Base-by-base conservation (phyloP, 2,888 invertebrate genomes). In the Chironomus riparius region DNA sequence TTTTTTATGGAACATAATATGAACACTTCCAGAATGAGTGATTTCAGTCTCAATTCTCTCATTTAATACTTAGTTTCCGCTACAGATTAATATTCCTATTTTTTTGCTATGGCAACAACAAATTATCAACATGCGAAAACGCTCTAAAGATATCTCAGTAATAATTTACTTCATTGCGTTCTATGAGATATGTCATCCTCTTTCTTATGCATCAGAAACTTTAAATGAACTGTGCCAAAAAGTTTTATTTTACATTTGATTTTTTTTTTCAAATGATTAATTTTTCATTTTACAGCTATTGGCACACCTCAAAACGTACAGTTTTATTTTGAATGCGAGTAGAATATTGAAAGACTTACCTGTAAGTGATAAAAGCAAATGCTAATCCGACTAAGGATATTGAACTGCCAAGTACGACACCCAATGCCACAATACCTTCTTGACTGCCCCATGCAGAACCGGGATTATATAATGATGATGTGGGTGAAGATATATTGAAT, bases 311-410 rank as follows among this genome's bases (percentile, higher is more conserved):
- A 28, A 28, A 24, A 28, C 5, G 5, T 28, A 7, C 13, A 50
- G 4, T 2, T 50, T 13, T 4, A 13, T n/a, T 7, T n/a, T 15
- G 15, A 71, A 68, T 48, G n/a, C 65, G 15, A 68, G 73, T 15
- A 72, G 38, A 77, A 76, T 56, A 18, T 56, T n/a, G 15, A 15
- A 56, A 56, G n/a, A 73, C 85, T 85, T 82, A 89, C 89, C 89
- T 90, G 85, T 89, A 89, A 2, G 90, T 90, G 79, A 90, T 89
- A 83, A 90, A 90, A 78, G 90, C 89, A 81, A 90, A 89, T 69
- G 89, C 89, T 65, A 90, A 85, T 21, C 89, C 89, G 47, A 90
- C 90, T 75, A 90, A 83, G 48, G 89, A 89, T 68, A 89, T 84
- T 80, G 89, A 89, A 79, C 89, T 89, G 48, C 89, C 88, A 12